Percentiles rank a stretch among this genome's conserved stretches.
These are phyloP conservation scores for Syngnathus rostellatus DNA, from an alignment of 2,797 vertebrate species.

Conservation along the genomic window DNA sequence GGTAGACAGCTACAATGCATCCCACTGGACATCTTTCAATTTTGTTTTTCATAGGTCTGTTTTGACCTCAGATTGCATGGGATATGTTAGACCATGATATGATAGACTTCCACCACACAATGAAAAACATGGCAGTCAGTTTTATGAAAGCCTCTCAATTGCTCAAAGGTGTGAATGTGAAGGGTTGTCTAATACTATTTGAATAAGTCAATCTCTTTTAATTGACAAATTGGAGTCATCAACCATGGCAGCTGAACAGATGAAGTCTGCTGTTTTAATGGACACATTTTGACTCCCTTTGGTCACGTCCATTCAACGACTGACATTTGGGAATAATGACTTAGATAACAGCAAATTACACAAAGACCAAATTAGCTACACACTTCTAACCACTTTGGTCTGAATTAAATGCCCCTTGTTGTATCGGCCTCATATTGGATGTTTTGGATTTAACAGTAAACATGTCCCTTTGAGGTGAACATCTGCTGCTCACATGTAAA, in stretches of 20 bases:
- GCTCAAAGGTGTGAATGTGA: not conserved
- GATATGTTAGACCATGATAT: too few species aligned
- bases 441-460: not conserved
- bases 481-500: not conserved
- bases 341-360: conserved; percentile 2
- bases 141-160: not conserved
- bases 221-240: not conserved
- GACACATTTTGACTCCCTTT: not conserved
- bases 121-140: not conserved
- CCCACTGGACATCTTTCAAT: too few species aligned
- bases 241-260: not conserved
- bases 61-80: too few species aligned
- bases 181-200: not conserved
- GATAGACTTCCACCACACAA: not conserved
- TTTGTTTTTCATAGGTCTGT: too few species aligned
- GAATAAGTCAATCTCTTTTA: not conserved
- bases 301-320: not conserved
- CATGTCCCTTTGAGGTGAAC: not conserved
- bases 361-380: not conserved
- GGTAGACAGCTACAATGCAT: not conserved
- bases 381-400: not conserved
- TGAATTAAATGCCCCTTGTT: not conserved
- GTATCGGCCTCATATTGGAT: not conserved
- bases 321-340: not conserved
- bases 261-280: not conserved